A percentile compares a stretch with the other conserved stretches of the same genome.
Conservation (phyloP, 1,140 invertebrate genomes). For the Drosophila pruinosa region DNA sequence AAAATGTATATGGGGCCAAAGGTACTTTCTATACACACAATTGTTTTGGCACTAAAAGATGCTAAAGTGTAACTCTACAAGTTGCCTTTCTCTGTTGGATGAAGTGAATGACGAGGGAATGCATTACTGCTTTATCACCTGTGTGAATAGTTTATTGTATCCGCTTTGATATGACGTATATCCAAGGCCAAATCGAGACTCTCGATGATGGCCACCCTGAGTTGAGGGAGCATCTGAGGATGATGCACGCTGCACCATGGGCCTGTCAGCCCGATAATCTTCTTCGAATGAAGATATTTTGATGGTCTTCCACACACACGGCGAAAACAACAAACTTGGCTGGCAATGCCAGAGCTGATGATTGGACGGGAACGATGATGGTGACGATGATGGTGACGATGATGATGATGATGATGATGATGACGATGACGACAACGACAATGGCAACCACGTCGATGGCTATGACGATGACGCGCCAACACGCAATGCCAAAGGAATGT, state of each 20-base stretch:
- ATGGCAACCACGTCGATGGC: slow-evolving; percentile 1
- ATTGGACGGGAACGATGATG: slow-evolving; percentile 10
- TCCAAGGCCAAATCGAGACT: slow-evolving; percentile 84
- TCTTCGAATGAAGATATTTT: slow-evolving; percentile 83
- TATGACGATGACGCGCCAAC: slow-evolving; percentile 10
- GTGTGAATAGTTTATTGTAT: slow-evolving; percentile 95
- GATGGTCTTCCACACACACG: slow-evolving; percentile 64
- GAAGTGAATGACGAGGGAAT: not conserved
- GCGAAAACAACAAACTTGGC: slow-evolving; percentile 42
- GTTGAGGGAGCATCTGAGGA: slow-evolving; percentile 82
- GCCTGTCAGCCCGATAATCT: slow-evolving; percentile 82
- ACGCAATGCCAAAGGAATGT: slow-evolving; percentile 3
- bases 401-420: slow-evolving; percentile 5
- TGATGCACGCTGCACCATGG: slow-evolving; percentile 83
- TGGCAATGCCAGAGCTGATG: slow-evolving; percentile 39
- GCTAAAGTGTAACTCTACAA: too few relatives aligned
- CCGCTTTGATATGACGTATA: slow-evolving; percentile 91
- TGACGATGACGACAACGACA: not conserved
- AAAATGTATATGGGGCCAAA: too few relatives aligned
- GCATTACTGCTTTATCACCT: slow-evolving; percentile 84
- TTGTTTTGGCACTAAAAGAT: too few relatives aligned
- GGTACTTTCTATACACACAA: too few relatives aligned
- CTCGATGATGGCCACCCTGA: slow-evolving; percentile 80
- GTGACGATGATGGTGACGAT: not conserved
- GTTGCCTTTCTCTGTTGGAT: too few relatives aligned